phyloP scores from a whole-genome alignment of 2,888 invertebrate species.

The Koerneria pararmatus region DNA sequence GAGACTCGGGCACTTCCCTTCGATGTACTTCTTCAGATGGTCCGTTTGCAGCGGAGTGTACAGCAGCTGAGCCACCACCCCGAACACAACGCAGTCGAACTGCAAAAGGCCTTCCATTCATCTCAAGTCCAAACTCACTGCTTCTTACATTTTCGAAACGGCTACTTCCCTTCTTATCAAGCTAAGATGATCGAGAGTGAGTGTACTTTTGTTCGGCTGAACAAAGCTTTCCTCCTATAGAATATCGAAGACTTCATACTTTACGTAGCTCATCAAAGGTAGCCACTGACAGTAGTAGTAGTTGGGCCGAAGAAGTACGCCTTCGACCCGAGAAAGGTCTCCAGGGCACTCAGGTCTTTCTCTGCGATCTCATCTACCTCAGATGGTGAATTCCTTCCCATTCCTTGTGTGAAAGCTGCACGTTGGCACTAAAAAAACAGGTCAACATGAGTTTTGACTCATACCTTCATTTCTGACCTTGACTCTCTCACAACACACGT shows the following conservation, averaged over 20 bases:
- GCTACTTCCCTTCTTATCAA: no score
- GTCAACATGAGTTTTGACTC: no score
- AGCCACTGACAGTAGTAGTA: conserved; percentile 19
- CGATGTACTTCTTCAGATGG: conserved; percentile 16
- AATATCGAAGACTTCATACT: no score
- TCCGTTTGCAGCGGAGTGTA: conserved; percentile 10
- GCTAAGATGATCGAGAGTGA: no score
- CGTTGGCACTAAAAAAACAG: background rate
- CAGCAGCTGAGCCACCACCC: conserved; percentile 19
- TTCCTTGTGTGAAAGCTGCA: conserved; percentile 56
- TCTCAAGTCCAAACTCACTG: no score
- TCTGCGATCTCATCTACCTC: conserved; percentile 21
- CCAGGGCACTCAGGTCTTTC: conserved; percentile 13
- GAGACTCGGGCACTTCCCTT: conserved; percentile 20
- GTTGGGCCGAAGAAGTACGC: conserved; percentile 20
- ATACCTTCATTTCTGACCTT: no score
- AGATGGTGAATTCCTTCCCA: conserved; percentile 45
- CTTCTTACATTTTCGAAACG: no score
- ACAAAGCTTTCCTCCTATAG: no score
- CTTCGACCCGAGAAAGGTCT: conserved; percentile 11
- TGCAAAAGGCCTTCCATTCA: no score
- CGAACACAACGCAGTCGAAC: conserved; percentile 20
- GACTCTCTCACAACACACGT: no score
- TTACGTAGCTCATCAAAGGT: no score
- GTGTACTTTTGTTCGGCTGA: no score